Conservation (phyloP, 1,140 invertebrate genomes). For the Atta cephalotes region DNA sequence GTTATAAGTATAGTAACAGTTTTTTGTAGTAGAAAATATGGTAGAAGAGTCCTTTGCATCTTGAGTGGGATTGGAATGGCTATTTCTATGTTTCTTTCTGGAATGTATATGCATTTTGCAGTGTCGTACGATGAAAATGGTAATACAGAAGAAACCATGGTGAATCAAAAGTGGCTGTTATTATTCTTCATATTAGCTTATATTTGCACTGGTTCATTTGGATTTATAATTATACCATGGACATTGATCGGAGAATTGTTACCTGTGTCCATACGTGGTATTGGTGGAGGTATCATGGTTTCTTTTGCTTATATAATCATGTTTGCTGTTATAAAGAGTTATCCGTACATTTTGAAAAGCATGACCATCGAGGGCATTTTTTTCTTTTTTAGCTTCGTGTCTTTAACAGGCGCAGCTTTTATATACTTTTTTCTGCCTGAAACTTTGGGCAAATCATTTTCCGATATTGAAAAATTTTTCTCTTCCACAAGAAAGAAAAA, state of each 20-base stretch:
- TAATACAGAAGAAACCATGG: slow-evolving; percentile 24
- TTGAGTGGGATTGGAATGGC: slow-evolving; percentile 87
- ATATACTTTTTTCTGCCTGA: slow-evolving; percentile 49
- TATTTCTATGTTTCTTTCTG: slow-evolving; percentile 86
- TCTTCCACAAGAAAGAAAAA: background rate
- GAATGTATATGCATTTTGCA: slow-evolving; percentile 84
- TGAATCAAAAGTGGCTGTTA: slow-evolving; percentile 29
- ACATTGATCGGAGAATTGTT: slow-evolving; percentile 87
- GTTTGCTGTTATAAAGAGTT: slow-evolving; percentile 42
- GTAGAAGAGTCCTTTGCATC: slow-evolving; percentile 86
- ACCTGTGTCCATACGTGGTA: slow-evolving; percentile 87
- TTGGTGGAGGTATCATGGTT: slow-evolving; percentile 85
- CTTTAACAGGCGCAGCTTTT: slow-evolving; percentile 12
- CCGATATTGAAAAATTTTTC: slow-evolving; percentile 39
- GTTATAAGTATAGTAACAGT: slow-evolving; percentile 83
- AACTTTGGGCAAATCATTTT: slow-evolving; percentile 44
- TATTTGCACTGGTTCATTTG: slow-evolving; percentile 87
- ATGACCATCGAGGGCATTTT: slow-evolving; percentile 39
- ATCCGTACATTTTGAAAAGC: slow-evolving; percentile 29
- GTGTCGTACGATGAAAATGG: slow-evolving; percentile 79
- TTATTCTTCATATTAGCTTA: slow-evolving; percentile 76
- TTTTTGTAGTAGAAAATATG: slow-evolving; percentile 86
- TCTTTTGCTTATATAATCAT: slow-evolving; percentile 47
- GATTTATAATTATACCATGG: slow-evolving; percentile 89
- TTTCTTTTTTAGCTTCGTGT: slow-evolving; percentile 41